Base-by-base conservation (phyloP, 2,888 invertebrate species). In the Mechanitis messenoides region DNA sequence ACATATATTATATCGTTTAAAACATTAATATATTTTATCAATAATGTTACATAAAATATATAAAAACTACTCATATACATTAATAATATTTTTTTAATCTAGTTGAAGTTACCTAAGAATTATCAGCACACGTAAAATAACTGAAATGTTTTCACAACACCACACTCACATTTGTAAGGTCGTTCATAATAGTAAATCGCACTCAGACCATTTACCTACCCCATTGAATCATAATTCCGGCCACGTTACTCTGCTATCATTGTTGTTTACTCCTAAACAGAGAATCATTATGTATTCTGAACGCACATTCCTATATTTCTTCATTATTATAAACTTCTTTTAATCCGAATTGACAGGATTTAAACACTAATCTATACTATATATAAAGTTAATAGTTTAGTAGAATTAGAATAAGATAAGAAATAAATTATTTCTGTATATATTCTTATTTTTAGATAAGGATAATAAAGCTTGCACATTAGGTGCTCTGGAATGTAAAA, bases 191-290 rank as follows among this genome's bases (percentile, higher is more conserved):
- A 50, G 31, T 31, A 50, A 50, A 50, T 50, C 50, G 50, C 31
- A 31, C 50, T 31, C 50, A 11, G 50, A 31, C 28, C 50, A 50
- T 50, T 50, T 50, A 50, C 50, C n/a, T 47, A n/a, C 33, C 50
- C 58, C 35, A 62, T 61, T 54, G 59, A 59, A 59, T 65, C 60
- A 65, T 65, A 60, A 62, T 60, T 54, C 65, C 45, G 59, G 63
- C 58, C 65, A 62, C 65, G 62, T 61, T 57, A 60, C 59, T 50
- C 46, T 46, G n/a, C 45, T 45, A 58, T 56, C 55, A 64, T 62
- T 60, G 57, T 65, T 67, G 67, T 66, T 66, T 66, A 66, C 65
- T 65, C 59, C 62, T 62, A 62, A 65, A 68, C 66, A 62, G 61
- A 57, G 59, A 58, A 42, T 45, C 62, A 68, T 68, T 68, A 66